Evolutionary conservation across 64 coral and sea anemone genomes (phyloP), one percentile per base, ranked within the genome.

Genomic region (Stichodactyla helianthus): DNA sequence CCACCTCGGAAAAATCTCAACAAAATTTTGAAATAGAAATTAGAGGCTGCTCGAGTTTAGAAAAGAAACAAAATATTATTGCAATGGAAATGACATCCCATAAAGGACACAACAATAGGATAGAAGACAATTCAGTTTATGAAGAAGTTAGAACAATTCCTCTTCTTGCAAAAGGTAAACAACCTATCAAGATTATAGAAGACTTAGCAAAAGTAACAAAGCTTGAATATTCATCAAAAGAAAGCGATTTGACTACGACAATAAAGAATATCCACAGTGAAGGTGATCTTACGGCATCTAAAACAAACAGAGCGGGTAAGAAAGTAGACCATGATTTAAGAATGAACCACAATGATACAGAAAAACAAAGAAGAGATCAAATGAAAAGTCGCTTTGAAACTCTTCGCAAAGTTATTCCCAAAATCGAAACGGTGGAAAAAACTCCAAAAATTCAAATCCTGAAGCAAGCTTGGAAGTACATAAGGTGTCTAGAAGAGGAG

Each of bases 321-420:
- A 52, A 16, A 54, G 50, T 6, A 82, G 4, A 82, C 17, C 68
- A 14, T 9, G 68, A 74, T 74, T 26, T 23, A 4, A 74, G 68
- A 74, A 74, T 11, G 7, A 74, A 10, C 26, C 83, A 84, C 55
- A 84, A 84, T 15, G 83, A 84, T 31, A 84, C 59, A 5, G 90
- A 92, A 51, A 82, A 86, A 82, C 85, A 86, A 83, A 67, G 90
- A 11, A 58, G 90, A 19, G 79, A 79, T 51, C 76, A 92, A 44
- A 92, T 92, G 90, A 92, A 92, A 53, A 55, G 7, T 4, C 79
- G 86, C 52, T 92, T 82, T 54, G 90, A 92, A 52, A 92, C 56
- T 44, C 78, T 92, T 18, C 77, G 90, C 12, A 19, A 57, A 83
- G 79, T 53, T 57, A 87, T 87, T 25, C 90, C 90, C 7, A 79